phyloP scores from a whole-genome alignment of 2,888 invertebrate genomes.

The Mythimna impura region DNA sequence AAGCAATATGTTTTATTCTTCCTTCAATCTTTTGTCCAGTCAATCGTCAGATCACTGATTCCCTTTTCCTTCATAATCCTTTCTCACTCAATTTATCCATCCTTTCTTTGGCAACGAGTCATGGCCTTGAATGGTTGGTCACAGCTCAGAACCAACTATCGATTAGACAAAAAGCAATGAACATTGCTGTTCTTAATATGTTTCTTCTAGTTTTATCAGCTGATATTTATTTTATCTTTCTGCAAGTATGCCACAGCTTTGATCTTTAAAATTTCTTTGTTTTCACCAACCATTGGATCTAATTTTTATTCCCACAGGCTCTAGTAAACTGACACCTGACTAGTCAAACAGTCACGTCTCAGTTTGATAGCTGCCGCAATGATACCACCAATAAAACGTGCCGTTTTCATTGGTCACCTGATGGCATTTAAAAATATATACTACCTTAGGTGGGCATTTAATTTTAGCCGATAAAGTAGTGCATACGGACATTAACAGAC shows the following conservation, averaged over 20 bases:
- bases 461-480: constrained; percentile 24
- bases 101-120: too few relatives aligned
- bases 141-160: too few relatives aligned
- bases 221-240: not conserved
- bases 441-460: constrained; percentile 4
- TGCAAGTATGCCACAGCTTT: not conserved
- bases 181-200: too few relatives aligned
- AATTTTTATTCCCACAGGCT: constrained; percentile 21
- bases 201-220: too few relatives aligned
- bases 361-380: constrained; percentile 57
- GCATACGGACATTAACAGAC: not conserved
- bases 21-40: too few relatives aligned
- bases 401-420: constrained; percentile 58
- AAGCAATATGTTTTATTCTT: too few relatives aligned
- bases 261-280: not conserved
- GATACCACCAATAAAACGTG: constrained; percentile 60
- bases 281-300: constrained; percentile 2
- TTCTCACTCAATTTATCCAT: too few relatives aligned
- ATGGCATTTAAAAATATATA: constrained; percentile 43
- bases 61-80: too few relatives aligned
- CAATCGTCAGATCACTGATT: too few relatives aligned
- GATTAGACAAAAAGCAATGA: too few relatives aligned
- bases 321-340: constrained; percentile 43
- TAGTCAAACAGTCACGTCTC: constrained; percentile 53
- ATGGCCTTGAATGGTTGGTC: too few relatives aligned